Evolutionary conservation across 2,888 invertebrate genomes (phyloP).

Genomic region (Acrobasis suavella): DNA sequence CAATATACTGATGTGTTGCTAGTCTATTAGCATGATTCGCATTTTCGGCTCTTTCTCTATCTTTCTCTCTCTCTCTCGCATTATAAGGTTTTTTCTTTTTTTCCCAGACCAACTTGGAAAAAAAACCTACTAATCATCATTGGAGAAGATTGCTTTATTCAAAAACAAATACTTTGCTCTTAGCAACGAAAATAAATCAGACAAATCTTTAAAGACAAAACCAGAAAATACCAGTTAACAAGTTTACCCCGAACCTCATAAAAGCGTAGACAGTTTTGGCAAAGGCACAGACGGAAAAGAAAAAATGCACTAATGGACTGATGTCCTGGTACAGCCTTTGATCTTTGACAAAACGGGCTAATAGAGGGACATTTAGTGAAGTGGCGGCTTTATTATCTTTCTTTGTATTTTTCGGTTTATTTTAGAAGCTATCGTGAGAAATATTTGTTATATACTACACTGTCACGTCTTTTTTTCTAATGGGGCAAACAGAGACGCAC

Average conservation of each 20-base stretch:
- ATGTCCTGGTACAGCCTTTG: constrained; percentile 1
- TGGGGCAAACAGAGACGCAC: no score
- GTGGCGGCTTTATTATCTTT: background rate
- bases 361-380: background rate
- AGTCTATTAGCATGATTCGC: no score
- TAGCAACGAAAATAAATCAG: no score
- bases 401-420: background rate
- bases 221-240: background rate
- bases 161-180: no score
- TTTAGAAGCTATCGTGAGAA: background rate
- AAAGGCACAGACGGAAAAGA: background rate
- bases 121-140: no score
- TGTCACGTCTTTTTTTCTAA: background rate
- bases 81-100: no score
- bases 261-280: constrained; percentile 10
- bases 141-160: no score
- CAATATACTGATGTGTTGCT: no score
- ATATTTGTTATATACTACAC: no score
- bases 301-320: constrained; percentile 11
- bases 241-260: constrained; percentile 5
- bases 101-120: no score
- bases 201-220: background rate
- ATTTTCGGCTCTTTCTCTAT: no score
- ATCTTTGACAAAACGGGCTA: constrained; percentile 11
- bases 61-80: no score